Evolutionary conservation across 2,113 vertebrate genomes (phyloP).

Genomic region (Romanogobio albipinnatus): DNA sequence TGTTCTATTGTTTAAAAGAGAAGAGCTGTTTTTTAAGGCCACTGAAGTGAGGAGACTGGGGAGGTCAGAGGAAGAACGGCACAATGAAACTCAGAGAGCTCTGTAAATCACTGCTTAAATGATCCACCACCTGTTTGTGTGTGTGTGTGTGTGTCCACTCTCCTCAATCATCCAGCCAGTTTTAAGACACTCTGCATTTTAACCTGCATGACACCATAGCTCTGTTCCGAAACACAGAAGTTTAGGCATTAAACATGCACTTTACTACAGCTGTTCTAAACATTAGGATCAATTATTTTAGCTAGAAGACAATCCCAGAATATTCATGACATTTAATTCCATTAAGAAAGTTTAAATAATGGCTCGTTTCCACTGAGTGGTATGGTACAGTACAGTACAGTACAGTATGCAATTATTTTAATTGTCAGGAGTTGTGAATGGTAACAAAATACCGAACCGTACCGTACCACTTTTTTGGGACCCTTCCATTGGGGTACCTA

Average conservation of each 20-base stretch:
- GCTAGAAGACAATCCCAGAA: neutral
- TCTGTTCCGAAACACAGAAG: neutral
- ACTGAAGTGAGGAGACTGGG: conserved; percentile 32
- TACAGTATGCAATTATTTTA: no score
- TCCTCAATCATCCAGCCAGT: neutral
- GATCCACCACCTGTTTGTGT: conserved; percentile 72
- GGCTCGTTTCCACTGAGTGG: no score
- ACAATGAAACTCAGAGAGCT: conserved; percentile 68
- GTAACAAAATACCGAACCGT: no score
- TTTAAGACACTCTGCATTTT: neutral
- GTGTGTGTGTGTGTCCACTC: neutral
- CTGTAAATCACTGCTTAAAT: conserved; percentile 71
- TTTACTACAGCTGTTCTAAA: no score
- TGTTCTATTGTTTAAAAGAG: conserved; percentile 46
- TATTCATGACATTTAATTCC: neutral
- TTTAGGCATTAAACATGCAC: no score
- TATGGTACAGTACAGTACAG: no score
- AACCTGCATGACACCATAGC: neutral
- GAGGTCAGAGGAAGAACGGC: conserved; percentile 68
- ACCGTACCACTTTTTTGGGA: no score
- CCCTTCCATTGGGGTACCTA: no score
- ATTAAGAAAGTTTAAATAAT: neutral
- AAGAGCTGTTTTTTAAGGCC: conserved; percentile 36
- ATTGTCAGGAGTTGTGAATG: no score
- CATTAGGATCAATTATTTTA: neutral